Conservation (phyloP, 2,113 vertebrate genomes). For the Gavia stellata region DNA sequence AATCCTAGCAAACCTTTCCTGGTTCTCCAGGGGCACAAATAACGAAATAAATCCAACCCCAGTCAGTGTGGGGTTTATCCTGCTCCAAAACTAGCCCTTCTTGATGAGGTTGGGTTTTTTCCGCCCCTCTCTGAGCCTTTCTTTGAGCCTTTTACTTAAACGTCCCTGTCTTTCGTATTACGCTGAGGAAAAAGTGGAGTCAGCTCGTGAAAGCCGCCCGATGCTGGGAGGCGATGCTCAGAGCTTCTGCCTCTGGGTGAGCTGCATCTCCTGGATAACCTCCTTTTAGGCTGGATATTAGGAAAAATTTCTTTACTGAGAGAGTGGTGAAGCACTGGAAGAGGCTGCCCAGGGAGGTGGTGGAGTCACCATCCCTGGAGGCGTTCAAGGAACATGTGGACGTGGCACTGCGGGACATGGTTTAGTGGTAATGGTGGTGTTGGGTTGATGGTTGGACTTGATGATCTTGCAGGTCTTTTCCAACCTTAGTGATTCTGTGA, state of each 20-base stretch:
- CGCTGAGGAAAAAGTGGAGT: not conserved
- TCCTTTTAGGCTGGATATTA: no score
- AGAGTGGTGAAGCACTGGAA: no score
- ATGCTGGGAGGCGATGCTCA: not conserved
- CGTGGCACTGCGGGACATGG: no score
- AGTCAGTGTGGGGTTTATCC: fast-evolving
- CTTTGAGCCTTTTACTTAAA: not conserved
- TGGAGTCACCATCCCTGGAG: no score
- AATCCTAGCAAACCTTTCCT: not conserved
- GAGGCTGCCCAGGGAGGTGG: no score
- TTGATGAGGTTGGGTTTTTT: not conserved
- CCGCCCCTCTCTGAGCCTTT: not conserved
- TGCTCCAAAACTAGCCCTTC: not conserved
- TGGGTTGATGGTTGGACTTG: no score
- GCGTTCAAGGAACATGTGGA: no score
- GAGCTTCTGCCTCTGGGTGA: not conserved
- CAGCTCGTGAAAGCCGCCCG: fast-evolving
- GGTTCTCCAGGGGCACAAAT: not conserved
- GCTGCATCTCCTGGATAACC: not conserved
- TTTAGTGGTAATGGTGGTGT: no score
- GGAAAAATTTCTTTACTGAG: no score
- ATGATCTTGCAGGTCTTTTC: no score
- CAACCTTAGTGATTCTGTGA: no score
- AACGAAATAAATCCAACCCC: not conserved
- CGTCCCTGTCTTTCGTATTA: not conserved